Evolutionary conservation across 2,113 vertebrate species (phyloP).

Genomic region (Macquaria ambigua): DNA sequence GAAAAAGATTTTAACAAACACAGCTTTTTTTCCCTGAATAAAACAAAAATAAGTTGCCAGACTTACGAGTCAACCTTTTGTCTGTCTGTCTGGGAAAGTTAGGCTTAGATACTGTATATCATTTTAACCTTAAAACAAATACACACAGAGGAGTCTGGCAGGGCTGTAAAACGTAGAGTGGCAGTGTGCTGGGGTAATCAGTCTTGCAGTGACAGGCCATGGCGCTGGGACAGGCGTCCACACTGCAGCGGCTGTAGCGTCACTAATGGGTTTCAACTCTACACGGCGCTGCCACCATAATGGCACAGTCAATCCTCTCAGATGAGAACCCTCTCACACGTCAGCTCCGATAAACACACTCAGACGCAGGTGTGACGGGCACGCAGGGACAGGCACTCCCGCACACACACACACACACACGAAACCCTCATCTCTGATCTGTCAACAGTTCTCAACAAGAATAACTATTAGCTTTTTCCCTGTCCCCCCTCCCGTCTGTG

Average conservation of each 20-base stretch:
- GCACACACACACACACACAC: neutral
- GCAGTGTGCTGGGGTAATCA: slow-evolving; percentile 67
- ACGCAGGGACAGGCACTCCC: neutral
- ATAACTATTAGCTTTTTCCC: slow-evolving; percentile 46
- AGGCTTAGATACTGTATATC: neutral
- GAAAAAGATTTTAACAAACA: neutral
- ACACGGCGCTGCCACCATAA: slow-evolving; percentile 39
- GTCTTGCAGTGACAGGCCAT: slow-evolving; percentile 75
- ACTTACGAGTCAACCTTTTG: too few species aligned
- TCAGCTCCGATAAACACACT: slow-evolving; percentile 73
- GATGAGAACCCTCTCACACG: slow-evolving; percentile 67
- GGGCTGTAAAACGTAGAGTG: slow-evolving; percentile 56
- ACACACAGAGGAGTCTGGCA: slow-evolving; percentile 12
- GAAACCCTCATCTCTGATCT: slow-evolving; percentile 38
- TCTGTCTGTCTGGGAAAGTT: too few species aligned
- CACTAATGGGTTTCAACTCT: slow-evolving; percentile 74
- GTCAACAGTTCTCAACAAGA: slow-evolving; percentile 50
- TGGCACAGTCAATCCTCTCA: slow-evolving; percentile 70
- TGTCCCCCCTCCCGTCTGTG: neutral
- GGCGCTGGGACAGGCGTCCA: slow-evolving; percentile 53
- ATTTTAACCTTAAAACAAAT: slow-evolving; percentile 45
- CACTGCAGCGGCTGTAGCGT: slow-evolving; percentile 48
- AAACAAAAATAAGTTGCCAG: neutral
- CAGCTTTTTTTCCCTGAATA: neutral
- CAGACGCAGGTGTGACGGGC: slow-evolving; percentile 39